A percentile compares a stretch with the other conserved stretches of the same genome.
Evolutionary conservation across 1,140 invertebrate genomes (phyloP).

Genomic region (Drosophila littoralis): DNA sequence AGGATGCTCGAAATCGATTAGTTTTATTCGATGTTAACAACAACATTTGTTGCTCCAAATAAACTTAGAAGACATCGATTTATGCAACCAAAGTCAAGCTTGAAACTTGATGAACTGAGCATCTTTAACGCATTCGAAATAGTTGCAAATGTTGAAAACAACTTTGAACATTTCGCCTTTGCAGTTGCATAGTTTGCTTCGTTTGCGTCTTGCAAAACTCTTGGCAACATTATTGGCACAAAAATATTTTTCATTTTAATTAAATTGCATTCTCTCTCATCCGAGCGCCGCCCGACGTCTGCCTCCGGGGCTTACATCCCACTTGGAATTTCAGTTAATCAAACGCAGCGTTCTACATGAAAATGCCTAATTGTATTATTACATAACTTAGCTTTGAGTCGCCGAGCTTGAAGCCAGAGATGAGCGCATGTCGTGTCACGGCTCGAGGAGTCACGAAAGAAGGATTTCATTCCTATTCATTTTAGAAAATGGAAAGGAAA

Average conservation of each 20-base stretch:
- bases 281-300: slow-evolving; percentile 12
- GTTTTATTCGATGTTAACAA: no score
- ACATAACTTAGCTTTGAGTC: slow-evolving; percentile 58
- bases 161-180: slow-evolving; percentile 37
- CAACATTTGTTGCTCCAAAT: no score
- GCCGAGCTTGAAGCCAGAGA: neutral
- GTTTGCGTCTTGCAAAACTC: slow-evolving; percentile 4
- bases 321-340: slow-evolving; percentile 73
- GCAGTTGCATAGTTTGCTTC: neutral
- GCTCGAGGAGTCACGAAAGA: neutral
- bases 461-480: no score
- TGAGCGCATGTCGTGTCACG: neutral
- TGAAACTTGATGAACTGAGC: neutral
- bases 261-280: slow-evolving; percentile 72
- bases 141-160: slow-evolving; percentile 16
- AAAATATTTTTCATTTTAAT: slow-evolving; percentile 73
- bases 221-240: slow-evolving; percentile 51
- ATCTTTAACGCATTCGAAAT: neutral
- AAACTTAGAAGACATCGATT: no score
- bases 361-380: slow-evolving; percentile 80
- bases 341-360: slow-evolving; percentile 71
- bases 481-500: no score
- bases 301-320: slow-evolving; percentile 29
- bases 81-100: neutral
- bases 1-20: neutral